Percentiles rank a stretch among this genome's conserved stretches.
Conservation (phyloP, 2,888 invertebrate species). For the Nemotelus pantherinus region DNA sequence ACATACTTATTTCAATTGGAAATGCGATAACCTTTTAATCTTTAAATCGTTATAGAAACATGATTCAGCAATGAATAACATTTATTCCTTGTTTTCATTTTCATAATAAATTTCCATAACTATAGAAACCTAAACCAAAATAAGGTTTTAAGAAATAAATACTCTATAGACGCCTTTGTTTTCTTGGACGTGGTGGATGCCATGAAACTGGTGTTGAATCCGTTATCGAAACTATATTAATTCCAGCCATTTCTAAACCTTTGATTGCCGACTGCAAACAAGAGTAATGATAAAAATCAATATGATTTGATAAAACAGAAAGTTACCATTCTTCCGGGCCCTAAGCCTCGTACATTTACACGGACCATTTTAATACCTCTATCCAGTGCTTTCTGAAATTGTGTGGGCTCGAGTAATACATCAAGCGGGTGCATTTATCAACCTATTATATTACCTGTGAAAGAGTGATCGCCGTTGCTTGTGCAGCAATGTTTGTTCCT, state of each 20-base stretch:
- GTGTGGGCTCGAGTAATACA: conserved; percentile 51
- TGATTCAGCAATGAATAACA: no score
- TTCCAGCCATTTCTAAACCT: conserved; percentile 90
- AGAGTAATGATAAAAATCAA: conserved; percentile 19
- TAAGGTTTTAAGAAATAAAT: background rate
- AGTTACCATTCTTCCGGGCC: conserved; percentile 88
- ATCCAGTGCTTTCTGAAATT: conserved; percentile 73
- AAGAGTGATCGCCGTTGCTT: conserved; percentile 87
- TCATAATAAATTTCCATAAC: background rate
- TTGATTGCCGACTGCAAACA: conserved; percentile 85
- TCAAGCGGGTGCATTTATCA: background rate
- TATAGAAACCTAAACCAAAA: background rate
- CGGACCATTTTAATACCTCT: conserved; percentile 79
- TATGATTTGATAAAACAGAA: background rate
- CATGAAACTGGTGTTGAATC: conserved; percentile 87
- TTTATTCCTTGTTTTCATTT: background rate
- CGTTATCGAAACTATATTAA: conserved; percentile 91
- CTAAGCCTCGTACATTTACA: conserved; percentile 83
- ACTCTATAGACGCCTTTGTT: conserved; percentile 81
- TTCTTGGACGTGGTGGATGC: conserved; percentile 84
- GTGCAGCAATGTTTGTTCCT: conserved; percentile 96
- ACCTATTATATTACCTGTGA: conserved; percentile 70
- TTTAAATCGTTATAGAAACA: no score
- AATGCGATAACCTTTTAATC: background rate
- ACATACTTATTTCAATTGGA: background rate